Base-by-base conservation (phyloP, 2,113 vertebrate species). In the Lepidothrix coronata region DNA sequence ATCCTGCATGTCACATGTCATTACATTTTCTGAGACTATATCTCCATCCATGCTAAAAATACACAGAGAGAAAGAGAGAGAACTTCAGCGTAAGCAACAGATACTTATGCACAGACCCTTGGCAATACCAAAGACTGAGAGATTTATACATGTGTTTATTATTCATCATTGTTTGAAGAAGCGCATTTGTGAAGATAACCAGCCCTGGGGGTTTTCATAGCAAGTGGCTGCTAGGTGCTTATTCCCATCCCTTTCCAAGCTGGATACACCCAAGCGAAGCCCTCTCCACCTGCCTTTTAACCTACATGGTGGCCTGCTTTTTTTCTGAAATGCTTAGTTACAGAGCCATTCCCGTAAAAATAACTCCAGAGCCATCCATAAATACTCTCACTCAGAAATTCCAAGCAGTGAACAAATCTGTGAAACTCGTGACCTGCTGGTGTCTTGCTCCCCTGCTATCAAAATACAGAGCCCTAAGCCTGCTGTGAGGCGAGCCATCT, bases 1-100 rank as follows among this genome's bases (percentile, higher is more conserved):
- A 96, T 94, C 93, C 94, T 96, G 83, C 84, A 80, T 96, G 91
- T 97, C 95, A 96, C 96, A 95, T 95, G 91, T 96, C 96, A 96
- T 95, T 93, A 96, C 93, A 96, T 96, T 96, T 97, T 95, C 96
- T 96, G 93, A 94, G 87, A 84, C 83, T 94, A 0, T 94, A 91
- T 95, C 95, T 96, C 80, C 95, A 94, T 94, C 93, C 93, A 96
- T 93, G 85, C 96, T 96, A 95, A 96, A 97, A 97, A 96, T 96
- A 96, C 68, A 71, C 58, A 35, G 74, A 85, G 89, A 89, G 59
- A 87, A 67, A 88, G 75, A 85, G 92, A 81, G 72, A 91, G 77
- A 97, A 95, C 79, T 94, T 95, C 76, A 91, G 68, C 87, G 76
- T 94, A 94, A 96, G 96, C 95, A 97, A 97, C 88, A 96, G 95